Percentiles rank a stretch among this genome's conserved stretches.
phyloP scores from a whole-genome alignment of 2,113 vertebrate species.

The Anthoscopus minutus region DNA sequence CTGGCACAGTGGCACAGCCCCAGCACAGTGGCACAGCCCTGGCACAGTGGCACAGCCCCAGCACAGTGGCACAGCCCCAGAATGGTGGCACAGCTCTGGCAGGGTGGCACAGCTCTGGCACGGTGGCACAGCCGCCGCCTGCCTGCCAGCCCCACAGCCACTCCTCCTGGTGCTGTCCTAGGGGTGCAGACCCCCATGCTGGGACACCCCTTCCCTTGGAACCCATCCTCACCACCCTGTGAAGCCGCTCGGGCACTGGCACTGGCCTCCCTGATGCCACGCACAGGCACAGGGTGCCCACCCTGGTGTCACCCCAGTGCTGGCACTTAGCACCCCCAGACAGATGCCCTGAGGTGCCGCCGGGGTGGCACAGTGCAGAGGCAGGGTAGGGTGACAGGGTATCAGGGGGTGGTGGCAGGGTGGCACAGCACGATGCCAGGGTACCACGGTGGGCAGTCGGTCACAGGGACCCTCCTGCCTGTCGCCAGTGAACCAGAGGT shows the following conservation, averaged over 20 bases:
- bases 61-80: background rate
- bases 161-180: rapidly evolving
- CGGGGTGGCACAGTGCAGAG: too few species aligned
- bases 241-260: rapidly evolving
- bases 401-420: background rate
- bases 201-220: background rate
- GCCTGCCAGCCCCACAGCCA: background rate
- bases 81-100: too few species aligned
- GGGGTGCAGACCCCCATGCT: too few species aligned
- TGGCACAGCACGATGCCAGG: background rate
- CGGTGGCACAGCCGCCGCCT: background rate
- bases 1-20: background rate
- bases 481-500: background rate
- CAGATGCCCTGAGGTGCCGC: background rate
- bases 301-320: background rate
- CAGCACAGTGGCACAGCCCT: too few species aligned
- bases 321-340: rapidly evolving
- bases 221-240: rapidly evolving
- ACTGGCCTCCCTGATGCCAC: rapidly evolving
- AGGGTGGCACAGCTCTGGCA: too few species aligned
- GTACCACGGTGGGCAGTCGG: rapidly evolving
- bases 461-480: too few species aligned
- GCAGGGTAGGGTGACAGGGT: background rate
- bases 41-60: too few species aligned
- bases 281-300: rapidly evolving